These are phyloP conservation scores for Acanthosepion lycidas DNA, from an alignment of 2,888 invertebrate species.

Conservation along the genomic window DNA sequence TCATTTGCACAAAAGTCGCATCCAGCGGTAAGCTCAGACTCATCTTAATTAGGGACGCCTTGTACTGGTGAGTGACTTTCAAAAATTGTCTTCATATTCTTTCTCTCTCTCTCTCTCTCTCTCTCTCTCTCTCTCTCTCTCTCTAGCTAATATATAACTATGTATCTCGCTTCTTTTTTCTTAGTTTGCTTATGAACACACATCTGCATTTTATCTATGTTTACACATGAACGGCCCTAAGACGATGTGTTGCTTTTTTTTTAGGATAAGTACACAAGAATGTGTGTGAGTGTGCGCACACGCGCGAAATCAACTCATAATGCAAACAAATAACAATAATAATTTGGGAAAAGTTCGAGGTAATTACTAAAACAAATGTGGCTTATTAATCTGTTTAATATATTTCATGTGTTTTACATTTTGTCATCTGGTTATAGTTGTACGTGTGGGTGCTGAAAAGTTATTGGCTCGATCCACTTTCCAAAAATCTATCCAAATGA, in stretches of 20 bases:
- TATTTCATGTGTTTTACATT: too few species aligned
- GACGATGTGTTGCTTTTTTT: too few species aligned
- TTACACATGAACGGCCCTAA: background rate
- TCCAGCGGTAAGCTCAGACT: background rate
- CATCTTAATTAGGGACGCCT: background rate
- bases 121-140: background rate
- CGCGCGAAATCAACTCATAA: background rate
- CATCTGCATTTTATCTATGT: background rate
- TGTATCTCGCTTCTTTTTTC: background rate
- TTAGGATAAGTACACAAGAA: background rate
- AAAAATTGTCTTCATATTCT: background rate
- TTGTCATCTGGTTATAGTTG: too few species aligned
- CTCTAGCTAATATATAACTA: background rate
- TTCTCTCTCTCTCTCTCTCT: background rate
- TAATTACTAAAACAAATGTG: too few species aligned
- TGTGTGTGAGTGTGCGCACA: background rate
- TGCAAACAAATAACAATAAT: too few species aligned
- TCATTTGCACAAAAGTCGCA: background rate
- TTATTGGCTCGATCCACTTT: too few species aligned
- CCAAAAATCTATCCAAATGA: too few species aligned
- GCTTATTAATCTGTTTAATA: too few species aligned
- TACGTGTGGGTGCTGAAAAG: too few species aligned
- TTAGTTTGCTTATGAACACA: background rate
- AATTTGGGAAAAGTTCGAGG: too few species aligned
- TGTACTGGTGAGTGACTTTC: background rate